These are phyloP conservation scores for Caradrina kadenii DNA, from an alignment of 2,888 invertebrate genomes.

Conservation along the genomic window DNA sequence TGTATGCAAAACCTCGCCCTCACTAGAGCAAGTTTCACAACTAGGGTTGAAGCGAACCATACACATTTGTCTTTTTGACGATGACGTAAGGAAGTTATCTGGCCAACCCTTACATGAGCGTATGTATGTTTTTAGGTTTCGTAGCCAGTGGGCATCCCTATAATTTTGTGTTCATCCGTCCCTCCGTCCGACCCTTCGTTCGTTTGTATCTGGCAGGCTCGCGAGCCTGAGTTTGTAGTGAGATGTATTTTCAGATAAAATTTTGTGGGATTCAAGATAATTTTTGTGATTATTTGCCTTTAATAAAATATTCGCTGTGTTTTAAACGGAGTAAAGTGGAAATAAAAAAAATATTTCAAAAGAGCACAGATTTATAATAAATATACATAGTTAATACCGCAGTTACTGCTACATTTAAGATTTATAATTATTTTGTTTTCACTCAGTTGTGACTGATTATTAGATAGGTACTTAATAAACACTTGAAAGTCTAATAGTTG, in stretches of 20 bases:
- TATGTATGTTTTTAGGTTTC: slow-evolving; percentile 48
- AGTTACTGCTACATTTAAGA: too few species aligned
- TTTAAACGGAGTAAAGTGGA: slow-evolving; percentile 5
- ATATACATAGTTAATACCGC: too few species aligned
- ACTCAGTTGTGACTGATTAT: not conserved
- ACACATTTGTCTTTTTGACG: slow-evolving; percentile 57
- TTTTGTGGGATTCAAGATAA: slow-evolving; percentile 14
- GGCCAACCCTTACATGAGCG: slow-evolving; percentile 32
- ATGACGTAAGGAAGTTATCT: slow-evolving; percentile 52
- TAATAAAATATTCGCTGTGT: not conserved
- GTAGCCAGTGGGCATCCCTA: slow-evolving; percentile 57
- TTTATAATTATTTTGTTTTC: not conserved
- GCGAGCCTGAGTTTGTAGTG: slow-evolving; percentile 39
- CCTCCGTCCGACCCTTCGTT: slow-evolving; percentile 47
- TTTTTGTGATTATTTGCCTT: slow-evolving; percentile 24
- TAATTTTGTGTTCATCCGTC: slow-evolving; percentile 52
- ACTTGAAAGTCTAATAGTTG: too few species aligned
- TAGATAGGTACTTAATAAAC: not conserved
- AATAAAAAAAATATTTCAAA: not conserved
- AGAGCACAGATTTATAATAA: not conserved
- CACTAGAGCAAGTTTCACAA: slow-evolving; percentile 36
- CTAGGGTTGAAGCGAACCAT: slow-evolving; percentile 36
- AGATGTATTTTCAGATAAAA: slow-evolving; percentile 45
- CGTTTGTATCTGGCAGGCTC: slow-evolving; percentile 44
- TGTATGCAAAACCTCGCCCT: slow-evolving; percentile 64